Percentiles rank a stretch among this genome's conserved stretches.
Evolutionary conservation across 2,113 vertebrate species (phyloP).

Genomic region (Plecturocebus donacophilus): DNA sequence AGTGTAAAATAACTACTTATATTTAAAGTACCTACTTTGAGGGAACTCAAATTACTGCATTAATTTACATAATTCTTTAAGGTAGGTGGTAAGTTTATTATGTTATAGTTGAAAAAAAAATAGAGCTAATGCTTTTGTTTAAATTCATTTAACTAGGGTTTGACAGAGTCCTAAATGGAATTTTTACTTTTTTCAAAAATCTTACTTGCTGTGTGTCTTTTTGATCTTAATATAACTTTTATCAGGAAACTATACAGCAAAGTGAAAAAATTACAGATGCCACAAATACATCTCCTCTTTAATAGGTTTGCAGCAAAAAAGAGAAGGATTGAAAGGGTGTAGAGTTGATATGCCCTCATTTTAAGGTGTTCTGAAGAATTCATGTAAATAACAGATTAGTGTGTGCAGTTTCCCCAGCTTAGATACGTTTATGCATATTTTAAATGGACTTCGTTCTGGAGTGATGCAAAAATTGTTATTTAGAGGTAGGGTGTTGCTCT

Average conservation of each 20-base stretch:
- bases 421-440: not conserved
- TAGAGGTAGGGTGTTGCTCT: not conserved
- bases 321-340: not conserved
- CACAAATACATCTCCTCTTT: not conserved
- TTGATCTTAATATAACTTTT: not conserved
- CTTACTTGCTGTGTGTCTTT: not conserved
- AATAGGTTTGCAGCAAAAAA: not conserved
- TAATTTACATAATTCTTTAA: not conserved
- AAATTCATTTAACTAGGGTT: not conserved
- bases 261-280: not conserved
- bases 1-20: not conserved
- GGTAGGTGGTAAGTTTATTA: not conserved
- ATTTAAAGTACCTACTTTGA: slow-evolving; percentile 28
- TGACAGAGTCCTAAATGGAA: not conserved
- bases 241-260: not conserved
- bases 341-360: not conserved
- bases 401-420: not conserved
- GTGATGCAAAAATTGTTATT: not conserved
- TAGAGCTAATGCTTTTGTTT: not conserved
- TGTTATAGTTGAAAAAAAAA: not conserved
- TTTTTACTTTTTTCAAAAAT: not conserved
- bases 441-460: not conserved
- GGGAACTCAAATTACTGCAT: slow-evolving; percentile 9
- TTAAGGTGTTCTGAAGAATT: not conserved
- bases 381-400: not conserved